These are phyloP conservation scores for Temnothorax longispinosus DNA, from an alignment of 1,140 invertebrate species.

Conservation along the genomic window DNA sequence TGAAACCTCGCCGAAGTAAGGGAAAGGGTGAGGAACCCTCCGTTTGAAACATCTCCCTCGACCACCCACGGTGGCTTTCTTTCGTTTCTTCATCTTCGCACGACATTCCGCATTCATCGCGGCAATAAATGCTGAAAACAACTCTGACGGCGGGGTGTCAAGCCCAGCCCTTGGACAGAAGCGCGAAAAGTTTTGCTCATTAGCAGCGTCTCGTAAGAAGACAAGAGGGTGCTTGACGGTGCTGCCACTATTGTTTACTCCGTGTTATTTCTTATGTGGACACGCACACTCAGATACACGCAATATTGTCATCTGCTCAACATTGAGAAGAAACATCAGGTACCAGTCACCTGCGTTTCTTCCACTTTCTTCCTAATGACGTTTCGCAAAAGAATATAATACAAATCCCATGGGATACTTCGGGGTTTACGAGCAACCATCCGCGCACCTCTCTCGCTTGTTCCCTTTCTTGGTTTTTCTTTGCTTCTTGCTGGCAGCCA, in stretches of 20 bases:
- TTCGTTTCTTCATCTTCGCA: slow-evolving; percentile 1
- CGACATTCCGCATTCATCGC: slow-evolving; percentile 51
- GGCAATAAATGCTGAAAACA: slow-evolving; percentile 64
- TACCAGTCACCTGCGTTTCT: not conserved
- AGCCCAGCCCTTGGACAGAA: slow-evolving; percentile 35
- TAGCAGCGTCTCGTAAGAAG: slow-evolving; percentile 26
- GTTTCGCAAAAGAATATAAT: slow-evolving; percentile 70
- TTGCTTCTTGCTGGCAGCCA: slow-evolving; percentile 1
- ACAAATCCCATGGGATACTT: slow-evolving; percentile 66
- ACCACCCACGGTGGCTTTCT: not conserved
- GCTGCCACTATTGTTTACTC: slow-evolving; percentile 24
- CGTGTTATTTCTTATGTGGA: not conserved
- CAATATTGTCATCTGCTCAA: not conserved
- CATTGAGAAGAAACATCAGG: not conserved
- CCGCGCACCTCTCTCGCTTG: slow-evolving; percentile 3
- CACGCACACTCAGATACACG: not conserved
- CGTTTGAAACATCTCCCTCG: slow-evolving; percentile 19
- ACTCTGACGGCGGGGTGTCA: slow-evolving; percentile 29
- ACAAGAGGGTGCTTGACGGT: slow-evolving; percentile 13
- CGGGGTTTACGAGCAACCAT: slow-evolving; percentile 58
- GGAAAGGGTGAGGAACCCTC: slow-evolving; percentile 1
- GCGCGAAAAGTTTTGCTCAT: slow-evolving; percentile 56
- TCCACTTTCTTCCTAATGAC: slow-evolving; percentile 54
- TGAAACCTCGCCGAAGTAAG: not conserved
- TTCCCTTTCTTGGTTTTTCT: slow-evolving; percentile 1